Base-by-base conservation (phyloP, 1,140 invertebrate genomes). In the Drosophila ohnishii region DNA sequence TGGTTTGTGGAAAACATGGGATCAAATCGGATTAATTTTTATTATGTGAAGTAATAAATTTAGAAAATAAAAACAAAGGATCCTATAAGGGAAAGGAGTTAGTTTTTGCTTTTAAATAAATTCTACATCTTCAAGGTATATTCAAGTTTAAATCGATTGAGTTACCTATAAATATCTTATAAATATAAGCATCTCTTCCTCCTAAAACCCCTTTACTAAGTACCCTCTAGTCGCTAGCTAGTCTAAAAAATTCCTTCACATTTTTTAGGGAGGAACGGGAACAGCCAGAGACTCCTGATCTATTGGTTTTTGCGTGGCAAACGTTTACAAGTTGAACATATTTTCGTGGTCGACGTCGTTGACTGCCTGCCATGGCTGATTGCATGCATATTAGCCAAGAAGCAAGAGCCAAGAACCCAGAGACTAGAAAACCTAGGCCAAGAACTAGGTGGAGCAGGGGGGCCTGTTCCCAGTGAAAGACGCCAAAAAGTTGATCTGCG, bases 361-460 rank as follows among this genome's bases (percentile, higher is more conserved):
- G 44, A 59, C 69, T 72, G 53, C 65, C 53, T 72, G 69, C 51
- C 65, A 71, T 59, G 69, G 69, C 65, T 72, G 69, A 72, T 72
- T 86, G 82, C 82, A 86, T 86, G 82, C 83, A 87, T 86, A 86
- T 86, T 86, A 86, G 82, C 83, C 83, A 83, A 74, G 80, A 85
- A 76, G 53, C 53, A 8, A 28, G 32, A 55, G 2, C 14, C 32
- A 25, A 55, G 59, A 37, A n/a, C 47, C 47, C 30, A 50, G 44
- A 85, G 77, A 65, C 19, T 19, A 37, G 57, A 28, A 25, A 30
- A 28, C 28, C 34, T 53, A 53, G 25, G 11, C 37, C 37, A 30
- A 30, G 48, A 35, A 5, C 25, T 2, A 7, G 60, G 16, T 28
- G 37, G 50, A 25, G 19, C 13, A 3, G 11, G n/a, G 11, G 9